These are phyloP conservation scores for Acrocera orbiculus DNA, from an alignment of 2,888 invertebrate genomes.

Conservation along the genomic window DNA sequence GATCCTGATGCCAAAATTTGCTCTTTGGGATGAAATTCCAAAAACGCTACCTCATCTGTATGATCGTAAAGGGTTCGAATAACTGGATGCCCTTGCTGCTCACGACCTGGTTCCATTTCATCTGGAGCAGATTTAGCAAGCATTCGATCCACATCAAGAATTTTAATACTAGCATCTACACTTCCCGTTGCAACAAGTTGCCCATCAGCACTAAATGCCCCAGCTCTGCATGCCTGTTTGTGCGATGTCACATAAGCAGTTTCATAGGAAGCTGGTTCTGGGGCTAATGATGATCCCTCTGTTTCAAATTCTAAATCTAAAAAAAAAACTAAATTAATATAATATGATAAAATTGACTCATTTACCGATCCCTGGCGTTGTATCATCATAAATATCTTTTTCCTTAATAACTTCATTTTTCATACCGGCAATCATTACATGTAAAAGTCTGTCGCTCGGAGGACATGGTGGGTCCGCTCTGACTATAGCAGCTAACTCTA, in stretches of 20 bases:
- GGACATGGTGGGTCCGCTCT: conserved; percentile 89
- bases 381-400: conserved; percentile 31
- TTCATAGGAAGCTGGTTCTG: conserved; percentile 94
- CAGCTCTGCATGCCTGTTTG: conserved; percentile 88
- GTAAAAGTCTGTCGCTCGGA: conserved; percentile 82
- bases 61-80: conserved; percentile 90
- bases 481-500: conserved; percentile 62
- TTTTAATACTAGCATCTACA: conserved; percentile 96
- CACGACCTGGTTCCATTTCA: conserved; percentile 63
- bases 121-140: conserved; percentile 92
- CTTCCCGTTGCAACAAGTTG: conserved; percentile 95
- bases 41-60: conserved; percentile 87
- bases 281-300: conserved; percentile 80
- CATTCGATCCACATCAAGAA: conserved; percentile 98
- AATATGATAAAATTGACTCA: background rate
- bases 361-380: conserved; percentile 23
- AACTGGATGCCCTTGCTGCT: conserved; percentile 91
- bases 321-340: background rate
- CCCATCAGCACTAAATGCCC: conserved; percentile 89
- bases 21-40: conserved; percentile 93
- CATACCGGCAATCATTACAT: conserved; percentile 69
- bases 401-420: conserved; percentile 61
- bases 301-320: conserved; percentile 90
- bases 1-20: conserved; percentile 92
- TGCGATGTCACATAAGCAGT: conserved; percentile 98